phyloP scores from a whole-genome alignment of 1,140 invertebrate genomes.

The Prorops nasuta region DNA sequence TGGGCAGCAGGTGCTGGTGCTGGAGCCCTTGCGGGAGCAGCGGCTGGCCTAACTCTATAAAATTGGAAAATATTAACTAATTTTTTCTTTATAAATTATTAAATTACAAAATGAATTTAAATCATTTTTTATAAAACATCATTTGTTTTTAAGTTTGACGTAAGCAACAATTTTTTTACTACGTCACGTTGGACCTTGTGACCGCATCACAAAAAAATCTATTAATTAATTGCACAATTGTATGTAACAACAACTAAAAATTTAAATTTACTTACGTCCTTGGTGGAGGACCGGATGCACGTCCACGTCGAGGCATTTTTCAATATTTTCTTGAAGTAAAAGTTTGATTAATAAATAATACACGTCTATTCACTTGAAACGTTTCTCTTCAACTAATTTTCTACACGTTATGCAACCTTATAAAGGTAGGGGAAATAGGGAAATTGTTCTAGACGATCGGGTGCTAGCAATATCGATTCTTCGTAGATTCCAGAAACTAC shows the following conservation, averaged over 20 bases:
- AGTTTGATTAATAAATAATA: background rate
- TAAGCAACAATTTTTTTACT: conserved; percentile 7
- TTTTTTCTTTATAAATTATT: conserved; percentile 1
- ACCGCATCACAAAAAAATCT: conserved; percentile 13
- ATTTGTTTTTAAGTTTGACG: conserved; percentile 5
- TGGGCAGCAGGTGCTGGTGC: conserved; percentile 55
- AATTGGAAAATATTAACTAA: conserved; percentile 4
- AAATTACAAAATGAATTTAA: background rate
- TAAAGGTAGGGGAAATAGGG: no score
- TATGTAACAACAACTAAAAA: conserved; percentile 4
- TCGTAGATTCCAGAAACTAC: no score
- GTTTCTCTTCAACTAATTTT: background rate
- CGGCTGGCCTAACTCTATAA: conserved; percentile 43
- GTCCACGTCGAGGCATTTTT: conserved; percentile 74
- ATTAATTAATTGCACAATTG: background rate
- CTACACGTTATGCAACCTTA: conserved; percentile 4
- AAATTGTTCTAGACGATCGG: no score
- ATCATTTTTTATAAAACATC: background rate
- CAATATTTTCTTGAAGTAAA: conserved; percentile 3
- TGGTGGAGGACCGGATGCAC: conserved; percentile 68
- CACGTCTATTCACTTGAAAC: background rate
- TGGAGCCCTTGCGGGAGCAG: conserved; percentile 35
- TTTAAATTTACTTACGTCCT: conserved; percentile 50
- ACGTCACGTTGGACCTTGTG: conserved; percentile 10
- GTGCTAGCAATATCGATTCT: no score